Conservation (phyloP, 2,113 vertebrate genomes). For the Butorides virescens region DNA sequence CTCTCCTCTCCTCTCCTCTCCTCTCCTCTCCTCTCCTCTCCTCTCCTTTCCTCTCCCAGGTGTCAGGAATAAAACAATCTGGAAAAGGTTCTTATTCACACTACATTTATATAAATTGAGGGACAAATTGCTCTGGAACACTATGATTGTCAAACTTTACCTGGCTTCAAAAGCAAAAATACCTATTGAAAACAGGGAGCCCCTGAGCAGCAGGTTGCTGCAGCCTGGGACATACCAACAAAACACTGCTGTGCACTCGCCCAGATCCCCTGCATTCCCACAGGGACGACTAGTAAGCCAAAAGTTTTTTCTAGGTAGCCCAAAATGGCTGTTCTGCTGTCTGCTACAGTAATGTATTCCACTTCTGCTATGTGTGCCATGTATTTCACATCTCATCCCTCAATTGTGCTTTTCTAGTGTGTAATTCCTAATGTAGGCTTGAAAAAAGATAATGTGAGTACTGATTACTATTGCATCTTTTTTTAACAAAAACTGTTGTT, state of each 20-base stretch:
- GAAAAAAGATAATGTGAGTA: not conserved
- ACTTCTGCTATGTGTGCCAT: not conserved
- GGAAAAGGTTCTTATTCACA: not conserved
- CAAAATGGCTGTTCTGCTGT: not conserved
- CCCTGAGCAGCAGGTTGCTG: not conserved
- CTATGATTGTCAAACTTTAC: not conserved
- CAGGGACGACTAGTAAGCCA: not conserved
- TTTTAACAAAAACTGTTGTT: not conserved
- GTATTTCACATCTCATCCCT: not conserved
- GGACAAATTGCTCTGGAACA: not conserved
- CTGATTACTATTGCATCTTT: not conserved
- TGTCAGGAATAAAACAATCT: not conserved
- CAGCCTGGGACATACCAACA: accelerated
- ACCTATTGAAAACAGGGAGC: not conserved
- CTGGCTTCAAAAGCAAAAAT: not conserved
- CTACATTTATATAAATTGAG: not conserved
- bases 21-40: too few relatives aligned
- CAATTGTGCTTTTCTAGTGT: not conserved
- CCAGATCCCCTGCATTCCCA: not conserved
- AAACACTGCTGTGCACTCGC: accelerated
- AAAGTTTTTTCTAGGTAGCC: not conserved
- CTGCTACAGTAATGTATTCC: not conserved
- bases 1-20: not conserved
- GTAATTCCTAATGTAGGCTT: not conserved
- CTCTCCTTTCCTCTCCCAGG: too few relatives aligned